A percentile compares a stretch with the other conserved stretches of the same genome.
Conservation (phyloP, 2,797 vertebrate genomes). For the Bradypus variegatus region DNA sequence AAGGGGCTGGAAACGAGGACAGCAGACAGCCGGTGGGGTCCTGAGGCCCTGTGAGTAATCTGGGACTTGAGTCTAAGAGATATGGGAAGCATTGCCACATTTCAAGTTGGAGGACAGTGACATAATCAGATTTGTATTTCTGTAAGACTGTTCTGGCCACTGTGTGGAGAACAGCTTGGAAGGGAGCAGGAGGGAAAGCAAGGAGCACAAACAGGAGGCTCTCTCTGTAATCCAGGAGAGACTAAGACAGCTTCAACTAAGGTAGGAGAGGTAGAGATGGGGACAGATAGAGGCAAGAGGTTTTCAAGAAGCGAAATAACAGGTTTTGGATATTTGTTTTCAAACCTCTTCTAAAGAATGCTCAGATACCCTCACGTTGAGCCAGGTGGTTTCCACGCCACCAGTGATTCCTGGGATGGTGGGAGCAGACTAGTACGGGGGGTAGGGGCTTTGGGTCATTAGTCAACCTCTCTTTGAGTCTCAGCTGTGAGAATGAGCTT, state of each 20-base stretch:
- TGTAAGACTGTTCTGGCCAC: not conserved
- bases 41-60: accelerated
- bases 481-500: not conserved
- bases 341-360: not conserved
- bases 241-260: not conserved
- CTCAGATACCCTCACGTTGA: not conserved
- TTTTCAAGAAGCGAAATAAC: too few relatives aligned
- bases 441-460: not conserved
- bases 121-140: not conserved
- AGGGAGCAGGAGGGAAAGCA: not conserved
- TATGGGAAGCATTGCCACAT: not conserved
- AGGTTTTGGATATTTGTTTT: not conserved
- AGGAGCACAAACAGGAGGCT: not conserved
- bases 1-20: not conserved
- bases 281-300: too few relatives aligned
- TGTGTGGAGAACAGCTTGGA: accelerated
- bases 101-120: not conserved
- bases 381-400: not conserved
- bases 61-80: not conserved
- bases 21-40: not conserved
- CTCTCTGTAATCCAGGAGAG: not conserved
- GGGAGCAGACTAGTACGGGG: too few relatives aligned
- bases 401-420: not conserved
- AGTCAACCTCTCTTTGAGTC: not conserved
- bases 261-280: accelerated